Conservation (phyloP, 2,797 vertebrate species). For the Serranus cabrilla region DNA sequence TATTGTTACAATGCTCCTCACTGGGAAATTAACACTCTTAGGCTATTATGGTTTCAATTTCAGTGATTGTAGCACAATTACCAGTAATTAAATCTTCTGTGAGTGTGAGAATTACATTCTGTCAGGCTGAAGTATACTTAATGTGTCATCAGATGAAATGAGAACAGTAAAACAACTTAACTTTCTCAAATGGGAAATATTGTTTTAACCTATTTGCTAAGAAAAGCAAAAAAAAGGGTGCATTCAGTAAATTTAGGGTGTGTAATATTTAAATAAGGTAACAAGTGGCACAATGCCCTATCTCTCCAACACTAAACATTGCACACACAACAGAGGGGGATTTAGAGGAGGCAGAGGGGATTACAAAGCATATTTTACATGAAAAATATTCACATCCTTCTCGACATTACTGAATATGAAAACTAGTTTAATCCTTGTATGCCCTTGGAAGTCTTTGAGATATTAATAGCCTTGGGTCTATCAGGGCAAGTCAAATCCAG, state of each 20-base stretch:
- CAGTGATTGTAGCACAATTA: slow-evolving; percentile 15
- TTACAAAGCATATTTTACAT: slow-evolving; percentile 55
- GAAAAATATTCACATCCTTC: slow-evolving; percentile 20
- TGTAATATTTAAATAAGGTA: not conserved
- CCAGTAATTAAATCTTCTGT: slow-evolving; percentile 16
- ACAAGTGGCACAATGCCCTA: not conserved
- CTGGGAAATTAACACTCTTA: slow-evolving; percentile 25
- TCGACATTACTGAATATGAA: slow-evolving; percentile 41
- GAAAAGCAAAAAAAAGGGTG: not conserved
- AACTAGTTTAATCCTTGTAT: slow-evolving; percentile 59
- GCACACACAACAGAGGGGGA: not conserved
- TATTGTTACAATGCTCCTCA: slow-evolving; percentile 4
- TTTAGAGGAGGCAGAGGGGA: slow-evolving; percentile 14
- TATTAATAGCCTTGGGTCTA: slow-evolving; percentile 58
- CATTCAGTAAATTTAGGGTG: not conserved
- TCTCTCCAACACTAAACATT: not conserved
- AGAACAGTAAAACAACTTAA: not conserved
- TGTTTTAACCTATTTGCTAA: not conserved
- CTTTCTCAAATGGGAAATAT: not conserved
- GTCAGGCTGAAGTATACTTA: not conserved
- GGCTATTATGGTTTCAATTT: slow-evolving; percentile 33
- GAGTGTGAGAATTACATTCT: not conserved
- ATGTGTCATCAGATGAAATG: not conserved
- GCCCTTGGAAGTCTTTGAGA: slow-evolving; percentile 71
- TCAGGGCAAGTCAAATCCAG: slow-evolving; percentile 50